Evolutionary conservation across 2,888 invertebrate genomes (phyloP).

Genomic region (Mamestra brassicae): DNA sequence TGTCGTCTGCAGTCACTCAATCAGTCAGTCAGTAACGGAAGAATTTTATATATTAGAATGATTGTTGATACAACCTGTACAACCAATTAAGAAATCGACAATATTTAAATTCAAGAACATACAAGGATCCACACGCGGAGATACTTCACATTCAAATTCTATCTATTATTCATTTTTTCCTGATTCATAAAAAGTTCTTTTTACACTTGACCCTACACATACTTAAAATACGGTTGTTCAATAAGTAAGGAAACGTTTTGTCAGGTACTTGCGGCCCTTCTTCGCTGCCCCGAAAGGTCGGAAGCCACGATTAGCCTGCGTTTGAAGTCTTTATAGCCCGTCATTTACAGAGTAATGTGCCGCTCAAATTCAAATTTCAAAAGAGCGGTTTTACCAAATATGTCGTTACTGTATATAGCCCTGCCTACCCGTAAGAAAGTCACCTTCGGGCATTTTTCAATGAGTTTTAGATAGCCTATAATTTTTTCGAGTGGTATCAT

Average conservation of each 20-base stretch:
- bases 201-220: conserved; percentile 74
- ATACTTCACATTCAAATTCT: conserved; percentile 46
- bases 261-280: conserved; percentile 82
- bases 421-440: conserved; percentile 70
- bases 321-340: conserved; percentile 89
- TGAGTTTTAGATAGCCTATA: conserved; percentile 56
- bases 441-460: conserved; percentile 66
- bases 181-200: conserved; percentile 61
- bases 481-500: conserved; percentile 25
- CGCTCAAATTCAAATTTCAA: conserved; percentile 88
- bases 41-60: no score
- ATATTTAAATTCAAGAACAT: conserved; percentile 29
- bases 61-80: conserved; percentile 7
- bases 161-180: conserved; percentile 57
- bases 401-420: conserved; percentile 75
- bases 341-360: conserved; percentile 87
- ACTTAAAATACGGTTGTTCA: conserved; percentile 78
- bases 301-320: conserved; percentile 89
- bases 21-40: no score
- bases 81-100: conserved; percentile 11
- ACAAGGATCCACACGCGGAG: conserved; percentile 17
- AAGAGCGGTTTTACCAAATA: conserved; percentile 79
- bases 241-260: conserved; percentile 83
- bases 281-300: conserved; percentile 85
- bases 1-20: no score